Evolutionary conservation across 2,797 vertebrate species (phyloP), one percentile per base, ranked within the genome.

Genomic region (Hylomyscus alleni): DNA sequence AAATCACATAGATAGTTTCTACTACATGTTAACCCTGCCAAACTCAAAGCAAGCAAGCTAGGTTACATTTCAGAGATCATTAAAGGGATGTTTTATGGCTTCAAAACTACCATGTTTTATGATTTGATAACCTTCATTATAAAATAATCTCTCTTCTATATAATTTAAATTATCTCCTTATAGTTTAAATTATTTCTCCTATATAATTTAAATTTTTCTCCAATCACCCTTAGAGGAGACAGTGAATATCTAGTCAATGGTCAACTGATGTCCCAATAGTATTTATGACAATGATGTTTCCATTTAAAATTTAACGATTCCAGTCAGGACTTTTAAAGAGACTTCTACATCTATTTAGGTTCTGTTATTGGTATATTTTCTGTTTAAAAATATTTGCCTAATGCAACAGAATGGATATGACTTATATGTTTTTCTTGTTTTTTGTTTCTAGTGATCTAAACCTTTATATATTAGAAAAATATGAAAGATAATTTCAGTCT

Each of bases 101-200:
- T 22, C 69, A 34, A 80, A 89, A 90, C 94, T 60, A 95, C 81
- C 13, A 90, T 82, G 86, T 86, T 95, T 86, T 65, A 80, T 56
- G 47, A 92, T 91, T 81, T 90, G 83, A 69, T 20, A 92, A 80
- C 17, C 13, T 54, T 96, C 86, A 15, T 31, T 84, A 6, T 85
- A 67, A 95, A 78, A 76, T 85, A 93, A 92, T 93, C 58, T 96
- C 47, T 31, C 52, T 72, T 86, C 76, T 96, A 86, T 82, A 93
- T 96, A 93, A 95, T 93, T 97, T 90, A 75, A 97, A 95, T 88
- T 19, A 89, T 83, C 50, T 95, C 62, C 20, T 47, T 92, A 69
- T n/a, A 93, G 95, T 93, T 97, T 90, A 76, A 97, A 95, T 88
- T 19, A 89, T 83, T n/a, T 44, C 44, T 44, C 44, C 44, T 44